Conservation (phyloP, 2,113 vertebrate genomes). For the Neomonachus schauinslandi region DNA sequence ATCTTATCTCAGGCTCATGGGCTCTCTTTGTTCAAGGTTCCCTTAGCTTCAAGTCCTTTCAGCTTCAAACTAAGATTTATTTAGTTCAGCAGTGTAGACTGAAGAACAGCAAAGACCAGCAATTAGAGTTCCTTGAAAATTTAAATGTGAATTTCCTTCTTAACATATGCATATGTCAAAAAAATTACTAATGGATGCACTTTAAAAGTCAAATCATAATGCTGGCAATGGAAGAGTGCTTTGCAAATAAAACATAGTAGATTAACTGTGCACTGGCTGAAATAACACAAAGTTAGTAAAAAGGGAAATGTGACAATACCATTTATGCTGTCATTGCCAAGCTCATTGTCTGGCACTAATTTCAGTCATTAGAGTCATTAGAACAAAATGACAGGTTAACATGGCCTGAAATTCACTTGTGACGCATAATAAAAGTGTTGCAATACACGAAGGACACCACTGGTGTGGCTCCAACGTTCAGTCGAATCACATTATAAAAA, state of each 20-base stretch:
- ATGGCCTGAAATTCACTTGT: constrained; percentile 35
- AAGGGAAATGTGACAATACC: constrained; percentile 20
- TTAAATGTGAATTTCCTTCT: constrained; percentile 52
- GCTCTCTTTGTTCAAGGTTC: not conserved
- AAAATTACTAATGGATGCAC: constrained; percentile 24
- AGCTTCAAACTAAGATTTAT: not conserved
- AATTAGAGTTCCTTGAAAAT: not conserved
- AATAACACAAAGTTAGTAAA: constrained; percentile 24
- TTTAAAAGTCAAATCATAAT: constrained; percentile 41
- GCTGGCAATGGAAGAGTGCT: not conserved
- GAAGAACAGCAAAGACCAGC: not conserved
- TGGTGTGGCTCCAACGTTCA: not conserved
- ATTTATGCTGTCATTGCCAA: not conserved
- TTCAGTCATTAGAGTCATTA: constrained; percentile 48
- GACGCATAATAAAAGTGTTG: not conserved
- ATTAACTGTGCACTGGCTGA: not conserved
- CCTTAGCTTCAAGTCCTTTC: not conserved
- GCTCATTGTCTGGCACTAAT: constrained; percentile 38
- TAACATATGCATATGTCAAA: constrained; percentile 31
- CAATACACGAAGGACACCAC: not conserved
- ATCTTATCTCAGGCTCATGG: not conserved
- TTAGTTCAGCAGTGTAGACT: constrained; percentile 32
- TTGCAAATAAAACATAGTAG: constrained; percentile 36
- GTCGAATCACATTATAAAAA: not conserved
- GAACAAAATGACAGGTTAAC: constrained; percentile 43